Base-by-base conservation (phyloP, 2,797 vertebrate species). In the Spinus olivaceus region DNA sequence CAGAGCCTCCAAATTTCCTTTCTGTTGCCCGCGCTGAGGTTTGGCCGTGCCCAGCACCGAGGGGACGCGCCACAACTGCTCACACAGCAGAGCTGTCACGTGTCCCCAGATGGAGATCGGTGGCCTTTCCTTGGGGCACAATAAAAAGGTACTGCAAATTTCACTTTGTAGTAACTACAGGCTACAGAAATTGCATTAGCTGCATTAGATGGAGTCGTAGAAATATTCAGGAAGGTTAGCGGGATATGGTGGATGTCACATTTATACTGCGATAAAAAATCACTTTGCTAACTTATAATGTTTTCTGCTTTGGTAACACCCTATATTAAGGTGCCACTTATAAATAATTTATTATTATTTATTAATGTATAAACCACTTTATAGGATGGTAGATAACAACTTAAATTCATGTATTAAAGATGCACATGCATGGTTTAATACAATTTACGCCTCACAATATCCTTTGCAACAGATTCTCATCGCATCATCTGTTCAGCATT, bases 401-500 rank as follows among this genome's bases (percentile, higher is more conserved):
- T 98, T 97, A 98, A 98, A 98, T 97, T 98, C 97, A 98, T 98
- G 97, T 98, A 97, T 98, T 98, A 98, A 98, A 98, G 97, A 98
- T 98, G 96, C 90, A 97, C 95, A 96, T 97, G 98, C 95, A 97
- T 94, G 96, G 96, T 97, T 98, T 98, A 98, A 97, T 97, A 97
- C 91, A 92, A 98, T 98, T 98, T 98, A 98, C 74, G 8, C 95
- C 96, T 97, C 95, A 97, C 93, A 98, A 98, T 98, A 98, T 97
- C 97, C 94, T 96, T 97, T 97, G 97, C 96, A 98, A 97, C 97
- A 98, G 97, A 97, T 97, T 98, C 96, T 97, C 97, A 97, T 97
- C 89, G 92, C 95, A 95, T 97, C 98, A 96, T 98, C 97, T 32
- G 96, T 97, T 98, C 98, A 96, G 97, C 97, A 96, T 97, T 98